These are phyloP conservation scores for Merodon equestris DNA, from an alignment of 2,888 invertebrate species.

Conservation along the genomic window DNA sequence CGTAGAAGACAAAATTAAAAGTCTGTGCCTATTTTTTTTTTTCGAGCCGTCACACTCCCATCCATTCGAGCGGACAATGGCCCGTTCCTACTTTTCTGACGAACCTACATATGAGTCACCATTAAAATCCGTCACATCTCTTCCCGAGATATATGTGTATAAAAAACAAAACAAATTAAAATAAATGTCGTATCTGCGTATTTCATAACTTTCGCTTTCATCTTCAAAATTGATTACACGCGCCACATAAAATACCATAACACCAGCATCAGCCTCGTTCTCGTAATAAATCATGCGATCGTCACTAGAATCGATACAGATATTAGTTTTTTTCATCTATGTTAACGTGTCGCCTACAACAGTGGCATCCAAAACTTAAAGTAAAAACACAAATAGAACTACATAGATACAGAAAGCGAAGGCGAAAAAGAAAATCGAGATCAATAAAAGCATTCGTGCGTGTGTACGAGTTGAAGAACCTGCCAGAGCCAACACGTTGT, in stretches of 20 bases:
- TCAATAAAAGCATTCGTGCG: conserved; percentile 29
- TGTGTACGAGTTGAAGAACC: conserved; percentile 42
- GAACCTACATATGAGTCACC: no score
- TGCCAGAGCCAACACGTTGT: conserved; percentile 17
- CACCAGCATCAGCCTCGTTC: conserved; percentile 31
- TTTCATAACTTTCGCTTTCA: conserved; percentile 53
- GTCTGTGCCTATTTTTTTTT: no score
- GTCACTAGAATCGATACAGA: conserved; percentile 42
- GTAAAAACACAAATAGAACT: background rate
- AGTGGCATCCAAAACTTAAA: conserved; percentile 16
- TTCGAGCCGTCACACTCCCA: no score
- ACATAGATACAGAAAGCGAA: no score
- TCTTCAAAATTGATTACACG: conserved; percentile 63
- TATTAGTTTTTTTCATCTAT: conserved; percentile 6
- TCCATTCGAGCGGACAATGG: no score
- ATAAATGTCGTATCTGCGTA: conserved; percentile 2
- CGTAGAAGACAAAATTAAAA: no score
- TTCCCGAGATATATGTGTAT: conserved; percentile 45
- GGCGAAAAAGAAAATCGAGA: conserved; percentile 10
- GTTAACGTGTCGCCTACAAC: conserved; percentile 27
- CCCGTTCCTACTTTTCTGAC: no score
- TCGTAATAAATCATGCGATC: conserved; percentile 59
- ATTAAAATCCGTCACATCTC: conserved; percentile 62
- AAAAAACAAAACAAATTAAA: conserved; percentile 12
- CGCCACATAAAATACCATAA: conserved; percentile 55